Evolutionary conservation across 53 echinoderm and acorn worm genomes (phyloP), one percentile per base, ranked within the genome.

Genomic region (Zoroaster sp.): DNA sequence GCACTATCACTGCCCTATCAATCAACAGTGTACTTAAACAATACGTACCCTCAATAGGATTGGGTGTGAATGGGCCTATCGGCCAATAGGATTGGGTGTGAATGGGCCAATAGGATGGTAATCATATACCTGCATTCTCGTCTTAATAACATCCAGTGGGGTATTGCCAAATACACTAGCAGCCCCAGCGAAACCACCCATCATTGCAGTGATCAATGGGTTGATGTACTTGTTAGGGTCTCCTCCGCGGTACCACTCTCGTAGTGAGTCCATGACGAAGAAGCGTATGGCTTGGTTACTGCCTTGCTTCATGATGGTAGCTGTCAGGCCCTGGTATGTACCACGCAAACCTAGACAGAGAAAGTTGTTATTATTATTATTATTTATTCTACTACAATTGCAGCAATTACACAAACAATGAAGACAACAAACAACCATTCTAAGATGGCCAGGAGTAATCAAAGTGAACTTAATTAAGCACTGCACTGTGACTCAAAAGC

Each of bases 231-330:
- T 94, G 90, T 94, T 87, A 77, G 86, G 86, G 34, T 95, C 95
- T 1, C 89, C 95, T 40, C 93, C 95, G 10, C 98, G 89, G 80
- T 97, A 97, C 95, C 95, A 97, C 28, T 95, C 98, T 4, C 93
- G 79, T 25, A 95, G 74, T 0, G 98, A 95, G 54, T 97, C 98
- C 95, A 97, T 95, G 72, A 95, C 95, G 38, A 97, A 94, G 95
- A 97, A 97, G 0, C 98, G 91, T 23, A 97, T 97, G 52, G 98
- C 98, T 76, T 97, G 98, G 87, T 97, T 97, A 70, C 95, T 95
- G 59, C 98, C 98, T 59, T 97, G 98, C 89, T 97, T 97, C 90
- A 97, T 88, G 75, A 97, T 95, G 67, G 98, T 97, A 6, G 98
- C 94, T 49, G 98, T 92, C 0, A 97, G 93, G 23, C 98, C 98